phyloP scores from a whole-genome alignment of 2,797 vertebrate species.

The Bovichtus variegatus region DNA sequence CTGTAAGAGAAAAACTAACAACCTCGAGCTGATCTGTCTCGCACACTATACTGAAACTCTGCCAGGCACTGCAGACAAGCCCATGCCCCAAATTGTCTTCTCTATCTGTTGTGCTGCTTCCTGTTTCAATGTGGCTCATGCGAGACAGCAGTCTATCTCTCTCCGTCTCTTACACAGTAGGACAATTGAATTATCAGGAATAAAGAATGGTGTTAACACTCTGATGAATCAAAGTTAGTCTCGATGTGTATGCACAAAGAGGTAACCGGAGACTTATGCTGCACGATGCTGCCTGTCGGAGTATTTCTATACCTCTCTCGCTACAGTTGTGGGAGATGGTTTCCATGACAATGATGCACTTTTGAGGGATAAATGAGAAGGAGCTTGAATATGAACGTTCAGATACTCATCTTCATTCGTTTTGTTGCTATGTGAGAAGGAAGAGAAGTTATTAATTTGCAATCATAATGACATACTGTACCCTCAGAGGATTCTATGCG shows the following conservation, averaged over 20 bases:
- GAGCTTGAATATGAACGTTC: slow-evolving; percentile 49
- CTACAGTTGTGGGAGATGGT: slow-evolving; percentile 49
- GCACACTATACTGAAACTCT: slow-evolving; percentile 7
- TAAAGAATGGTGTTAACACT: slow-evolving; percentile 48
- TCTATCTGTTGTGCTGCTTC: slow-evolving; percentile 28
- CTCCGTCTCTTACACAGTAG: slow-evolving; percentile 22
- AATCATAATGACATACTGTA: slow-evolving; percentile 32
- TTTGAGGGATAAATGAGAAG: slow-evolving; percentile 52
- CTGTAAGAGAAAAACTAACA: slow-evolving; percentile 2
- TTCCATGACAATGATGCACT: slow-evolving; percentile 74
- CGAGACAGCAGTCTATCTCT: slow-evolving; percentile 20
- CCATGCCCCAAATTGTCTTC: slow-evolving; percentile 18
- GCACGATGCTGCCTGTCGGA: slow-evolving; percentile 13
- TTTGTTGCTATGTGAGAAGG: slow-evolving; percentile 46
- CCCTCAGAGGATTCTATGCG: slow-evolving; percentile 6
- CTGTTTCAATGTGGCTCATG: slow-evolving; percentile 26
- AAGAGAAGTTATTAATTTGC: slow-evolving; percentile 57
- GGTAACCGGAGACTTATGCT: slow-evolving; percentile 44
- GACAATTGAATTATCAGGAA: slow-evolving; percentile 59
- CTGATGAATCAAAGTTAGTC: slow-evolving; percentile 60
- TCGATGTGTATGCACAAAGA: slow-evolving; percentile 33
- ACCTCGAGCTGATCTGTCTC: slow-evolving; percentile 15
- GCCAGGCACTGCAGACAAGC: slow-evolving; percentile 20
- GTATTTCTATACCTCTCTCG: slow-evolving; percentile 24
- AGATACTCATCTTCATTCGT: slow-evolving; percentile 43